These are phyloP conservation scores for Xestia xanthographa DNA, from an alignment of 2,888 invertebrate species.

Conservation along the genomic window DNA sequence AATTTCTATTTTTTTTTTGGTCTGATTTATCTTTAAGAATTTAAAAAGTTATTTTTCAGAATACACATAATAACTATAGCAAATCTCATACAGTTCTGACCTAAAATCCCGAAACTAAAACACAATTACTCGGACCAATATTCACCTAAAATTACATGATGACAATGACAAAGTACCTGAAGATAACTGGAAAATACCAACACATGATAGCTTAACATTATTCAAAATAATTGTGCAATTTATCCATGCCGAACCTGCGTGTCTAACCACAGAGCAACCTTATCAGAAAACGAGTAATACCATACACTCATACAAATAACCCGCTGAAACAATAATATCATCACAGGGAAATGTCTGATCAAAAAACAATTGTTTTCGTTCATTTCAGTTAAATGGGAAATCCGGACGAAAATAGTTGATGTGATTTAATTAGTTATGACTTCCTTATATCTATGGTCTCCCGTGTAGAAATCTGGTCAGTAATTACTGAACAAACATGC, in stretches of 20 bases:
- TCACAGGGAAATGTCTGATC: constrained; percentile 21
- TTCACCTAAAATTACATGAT: not conserved
- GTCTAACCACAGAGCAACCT: not conserved
- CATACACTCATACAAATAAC: constrained; percentile 24
- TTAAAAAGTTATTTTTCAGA: no score
- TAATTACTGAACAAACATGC: not conserved
- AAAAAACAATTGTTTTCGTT: constrained; percentile 13
- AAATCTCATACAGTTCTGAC: no score
- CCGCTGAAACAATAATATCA: constrained; percentile 13
- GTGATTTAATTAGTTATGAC: constrained; percentile 4
- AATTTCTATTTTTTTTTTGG: no score
- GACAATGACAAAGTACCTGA: not conserved
- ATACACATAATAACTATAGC: no score
- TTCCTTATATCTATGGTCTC: not conserved
- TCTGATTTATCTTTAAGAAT: no score
- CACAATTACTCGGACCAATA: not conserved
- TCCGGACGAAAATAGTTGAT: constrained; percentile 25
- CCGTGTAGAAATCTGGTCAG: constrained; percentile 2
- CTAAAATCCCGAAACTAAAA: not conserved
- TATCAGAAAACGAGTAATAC: constrained; percentile 14
- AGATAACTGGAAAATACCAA: not conserved
- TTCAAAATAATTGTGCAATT: not conserved
- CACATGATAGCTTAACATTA: not conserved
- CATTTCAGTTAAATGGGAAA: constrained; percentile 24
- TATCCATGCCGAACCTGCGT: not conserved